Evolutionary conservation across 2,113 vertebrate genomes (phyloP).

Genomic region (Hydropotes inermis): DNA sequence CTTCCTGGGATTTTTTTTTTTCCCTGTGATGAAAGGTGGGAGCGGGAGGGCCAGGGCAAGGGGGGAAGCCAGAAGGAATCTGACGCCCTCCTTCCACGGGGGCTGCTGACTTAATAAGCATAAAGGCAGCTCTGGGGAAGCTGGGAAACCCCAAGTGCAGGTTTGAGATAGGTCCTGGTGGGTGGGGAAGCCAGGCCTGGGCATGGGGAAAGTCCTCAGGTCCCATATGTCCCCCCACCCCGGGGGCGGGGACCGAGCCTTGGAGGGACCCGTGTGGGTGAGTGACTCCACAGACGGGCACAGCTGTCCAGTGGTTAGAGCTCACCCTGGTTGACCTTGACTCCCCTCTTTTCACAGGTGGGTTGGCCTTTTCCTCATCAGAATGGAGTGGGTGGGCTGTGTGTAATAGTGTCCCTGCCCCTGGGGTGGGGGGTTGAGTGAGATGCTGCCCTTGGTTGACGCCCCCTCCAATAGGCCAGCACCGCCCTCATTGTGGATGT

Average conservation of each 20-base stretch:
- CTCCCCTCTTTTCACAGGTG: not conserved
- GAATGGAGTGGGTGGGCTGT: rapidly evolving
- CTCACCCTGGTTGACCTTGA: not conserved
- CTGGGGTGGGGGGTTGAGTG: not conserved
- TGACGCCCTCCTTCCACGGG: not conserved
- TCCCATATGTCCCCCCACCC: not conserved
- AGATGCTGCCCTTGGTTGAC: rapidly evolving
- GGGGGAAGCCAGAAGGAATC: not conserved
- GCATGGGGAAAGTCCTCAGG: not conserved
- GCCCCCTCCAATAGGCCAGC: rapidly evolving
- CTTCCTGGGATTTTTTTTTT: not conserved
- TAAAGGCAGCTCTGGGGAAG: not conserved
- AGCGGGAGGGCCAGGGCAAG: not conserved
- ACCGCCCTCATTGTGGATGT: rapidly evolving
- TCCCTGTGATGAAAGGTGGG: not conserved
- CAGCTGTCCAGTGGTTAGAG: not conserved
- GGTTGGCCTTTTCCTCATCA: not conserved
- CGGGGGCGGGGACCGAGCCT: not conserved
- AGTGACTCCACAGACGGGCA: not conserved
- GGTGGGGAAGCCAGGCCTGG: rapidly evolving
- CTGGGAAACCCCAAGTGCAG: not conserved
- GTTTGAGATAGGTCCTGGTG: not conserved
- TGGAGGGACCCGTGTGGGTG: not conserved
- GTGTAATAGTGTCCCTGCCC: rapidly evolving
- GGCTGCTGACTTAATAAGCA: not conserved